Conservation (phyloP, 1,140 invertebrate species). For the Rhagoletis pomonella region DNA sequence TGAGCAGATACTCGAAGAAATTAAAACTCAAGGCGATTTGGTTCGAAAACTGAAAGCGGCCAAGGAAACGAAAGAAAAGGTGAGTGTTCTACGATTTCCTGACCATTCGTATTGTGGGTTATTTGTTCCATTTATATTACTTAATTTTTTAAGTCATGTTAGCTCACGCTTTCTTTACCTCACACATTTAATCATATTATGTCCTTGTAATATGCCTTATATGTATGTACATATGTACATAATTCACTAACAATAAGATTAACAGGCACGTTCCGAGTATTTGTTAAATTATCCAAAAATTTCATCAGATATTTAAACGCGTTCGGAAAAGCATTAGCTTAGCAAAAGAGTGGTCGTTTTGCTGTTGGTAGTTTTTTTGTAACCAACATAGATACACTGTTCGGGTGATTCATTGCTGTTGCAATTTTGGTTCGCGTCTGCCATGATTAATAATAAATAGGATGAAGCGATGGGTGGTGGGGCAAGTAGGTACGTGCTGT, state of each 20-base stretch:
- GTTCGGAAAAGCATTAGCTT: background rate
- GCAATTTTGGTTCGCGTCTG: constrained; percentile 25
- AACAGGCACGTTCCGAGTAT: background rate
- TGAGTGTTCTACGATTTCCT: constrained; percentile 68
- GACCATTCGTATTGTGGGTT: constrained; percentile 3
- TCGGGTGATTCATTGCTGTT: constrained; percentile 39
- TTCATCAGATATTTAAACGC: background rate
- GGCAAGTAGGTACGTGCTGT: background rate
- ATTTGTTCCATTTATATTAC: constrained; percentile 21
- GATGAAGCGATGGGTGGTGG: background rate
- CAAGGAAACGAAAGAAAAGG: constrained; percentile 84
- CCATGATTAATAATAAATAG: constrained; percentile 44
- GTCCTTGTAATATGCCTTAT: background rate
- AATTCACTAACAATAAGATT: background rate
- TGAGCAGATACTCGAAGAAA: constrained; percentile 79
- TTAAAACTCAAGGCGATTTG: constrained; percentile 87
- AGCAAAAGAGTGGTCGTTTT: background rate
- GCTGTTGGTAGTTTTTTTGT: constrained; percentile 19
- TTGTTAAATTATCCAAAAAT: background rate
- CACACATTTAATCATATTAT: background rate
- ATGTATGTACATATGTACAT: background rate
- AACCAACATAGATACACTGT: background rate
- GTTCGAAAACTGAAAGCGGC: constrained; percentile 87
- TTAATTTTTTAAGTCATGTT: background rate
- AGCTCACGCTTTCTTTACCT: background rate